Evolutionary conservation across 2,888 invertebrate genomes (phyloP), one percentile per base, ranked within the genome.

Genomic region (Homarus gammarus): DNA sequence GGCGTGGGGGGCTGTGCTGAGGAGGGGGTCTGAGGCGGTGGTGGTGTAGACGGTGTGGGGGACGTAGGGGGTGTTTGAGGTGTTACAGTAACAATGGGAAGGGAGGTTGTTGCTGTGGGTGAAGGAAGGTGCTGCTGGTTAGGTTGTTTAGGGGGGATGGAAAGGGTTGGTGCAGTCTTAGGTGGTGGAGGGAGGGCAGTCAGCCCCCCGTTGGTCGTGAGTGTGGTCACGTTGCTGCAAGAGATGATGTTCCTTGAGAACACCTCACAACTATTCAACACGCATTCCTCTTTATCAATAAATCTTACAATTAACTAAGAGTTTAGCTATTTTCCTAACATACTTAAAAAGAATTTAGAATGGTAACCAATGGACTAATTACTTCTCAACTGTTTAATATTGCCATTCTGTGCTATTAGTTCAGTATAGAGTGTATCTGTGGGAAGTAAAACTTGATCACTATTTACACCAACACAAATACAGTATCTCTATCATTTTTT

Each of bases 1-100:
- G 94, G 94, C 93, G 94, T 94, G 93, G 95, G 94, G 89, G 95
- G 95, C 92, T 96, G 96, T 90, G 95, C 95, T 81, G 96, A 96
- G 93, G 96, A 94, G 91, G 95, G 94, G 38, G 81, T 56, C 49
- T 70, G 72, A 31, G 73, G 51, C 18, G 90, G 79, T 38, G 79
- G 10, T 10, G 75, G 49, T n/a, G n/a, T n/a, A n/a, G n/a, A n/a
- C 18, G 72, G 68, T 31, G 86, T 38, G 3, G 82, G 33, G 8
- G 81, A 38, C 33, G 90, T 44, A 27, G 75, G 40, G n/a, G 89
- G 12, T 36, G 82, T 5, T 40, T 73, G 33, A 15, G 64, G 18
- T 51, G 36, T 49, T 56, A 79, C 61, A 61, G 78, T n/a, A n/a
- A 27, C 22, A 61, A 73, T 15, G 15, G 51, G 56, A 61, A 75